These are phyloP conservation scores for Tichodroma muraria DNA, from an alignment of 2,113 vertebrate genomes.

Conservation along the genomic window DNA sequence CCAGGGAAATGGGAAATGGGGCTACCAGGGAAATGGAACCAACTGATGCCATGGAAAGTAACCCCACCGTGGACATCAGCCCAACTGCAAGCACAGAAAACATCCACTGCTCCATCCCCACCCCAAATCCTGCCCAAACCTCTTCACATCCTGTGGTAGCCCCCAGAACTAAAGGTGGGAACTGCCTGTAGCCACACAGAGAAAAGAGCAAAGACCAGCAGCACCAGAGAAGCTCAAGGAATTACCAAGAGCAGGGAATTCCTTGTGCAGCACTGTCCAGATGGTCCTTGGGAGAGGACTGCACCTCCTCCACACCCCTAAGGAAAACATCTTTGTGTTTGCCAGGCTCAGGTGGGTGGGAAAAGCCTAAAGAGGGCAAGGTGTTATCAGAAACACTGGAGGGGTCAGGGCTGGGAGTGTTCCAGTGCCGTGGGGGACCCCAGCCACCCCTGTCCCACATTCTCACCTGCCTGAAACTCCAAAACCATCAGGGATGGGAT, in stretches of 20 bases:
- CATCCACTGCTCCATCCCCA: neutral
- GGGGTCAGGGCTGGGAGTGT: neutral
- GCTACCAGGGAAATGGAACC: neutral
- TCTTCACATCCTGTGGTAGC: neutral
- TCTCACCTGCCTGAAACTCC: neutral
- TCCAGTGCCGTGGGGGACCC: neutral
- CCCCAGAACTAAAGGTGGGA: neutral
- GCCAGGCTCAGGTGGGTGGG: neutral
- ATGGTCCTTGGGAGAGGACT: neutral
- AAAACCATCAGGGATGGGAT: neutral
- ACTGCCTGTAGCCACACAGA: neutral
- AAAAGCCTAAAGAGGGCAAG: neutral
- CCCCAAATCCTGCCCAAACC: neutral
- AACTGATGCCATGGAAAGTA: neutral
- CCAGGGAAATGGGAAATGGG: neutral
- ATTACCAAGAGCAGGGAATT: neutral
- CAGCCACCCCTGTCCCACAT: neutral
- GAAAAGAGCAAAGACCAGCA: neutral
- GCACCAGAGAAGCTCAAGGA: neutral
- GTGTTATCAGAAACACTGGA: neutral
- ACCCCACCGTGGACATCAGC: rapidly evolving
- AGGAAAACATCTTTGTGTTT: neutral
- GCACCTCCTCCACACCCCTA: neutral
- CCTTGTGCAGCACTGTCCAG: neutral
- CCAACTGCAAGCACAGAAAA: neutral